phyloP scores from a whole-genome alignment of 2,888 invertebrate species.

The Hyles lineata region DNA sequence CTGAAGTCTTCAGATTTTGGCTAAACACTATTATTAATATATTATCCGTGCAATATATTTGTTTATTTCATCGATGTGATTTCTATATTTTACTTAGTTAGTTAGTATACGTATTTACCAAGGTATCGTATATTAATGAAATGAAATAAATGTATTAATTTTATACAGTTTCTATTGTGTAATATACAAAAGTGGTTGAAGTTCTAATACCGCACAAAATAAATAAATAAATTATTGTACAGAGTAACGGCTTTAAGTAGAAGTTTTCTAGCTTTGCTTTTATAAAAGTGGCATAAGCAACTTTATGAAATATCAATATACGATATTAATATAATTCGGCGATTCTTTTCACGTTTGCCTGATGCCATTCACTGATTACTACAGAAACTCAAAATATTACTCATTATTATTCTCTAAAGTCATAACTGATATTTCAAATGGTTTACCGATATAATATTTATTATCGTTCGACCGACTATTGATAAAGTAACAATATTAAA shows the following conservation, averaged over 20 bases:
- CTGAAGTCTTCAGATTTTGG: conserved; percentile 20
- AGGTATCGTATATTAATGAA: neutral
- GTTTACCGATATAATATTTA: too few species aligned
- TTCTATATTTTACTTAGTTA: neutral
- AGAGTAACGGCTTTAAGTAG: neutral
- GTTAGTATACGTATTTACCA: neutral
- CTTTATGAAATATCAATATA: neutral
- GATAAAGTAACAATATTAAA: too few species aligned
- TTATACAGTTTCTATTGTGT: neutral
- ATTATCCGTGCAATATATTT: neutral
- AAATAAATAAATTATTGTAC: neutral
- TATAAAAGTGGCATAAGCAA: conserved; percentile 6
- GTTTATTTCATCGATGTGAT: neutral
- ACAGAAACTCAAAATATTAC: too few species aligned
- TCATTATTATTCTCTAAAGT: too few species aligned
- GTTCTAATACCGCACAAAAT: neutral
- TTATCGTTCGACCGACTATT: too few species aligned
- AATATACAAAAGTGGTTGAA: neutral
- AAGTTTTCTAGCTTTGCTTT: neutral
- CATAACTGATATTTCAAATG: too few species aligned
- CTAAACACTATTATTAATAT: neutral
- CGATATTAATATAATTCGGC: too few species aligned
- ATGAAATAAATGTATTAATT: neutral
- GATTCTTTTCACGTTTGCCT: neutral
- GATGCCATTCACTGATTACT: too few species aligned